Conservation (phyloP, 2,888 invertebrate species). For the Himalopsyche anomala region DNA sequence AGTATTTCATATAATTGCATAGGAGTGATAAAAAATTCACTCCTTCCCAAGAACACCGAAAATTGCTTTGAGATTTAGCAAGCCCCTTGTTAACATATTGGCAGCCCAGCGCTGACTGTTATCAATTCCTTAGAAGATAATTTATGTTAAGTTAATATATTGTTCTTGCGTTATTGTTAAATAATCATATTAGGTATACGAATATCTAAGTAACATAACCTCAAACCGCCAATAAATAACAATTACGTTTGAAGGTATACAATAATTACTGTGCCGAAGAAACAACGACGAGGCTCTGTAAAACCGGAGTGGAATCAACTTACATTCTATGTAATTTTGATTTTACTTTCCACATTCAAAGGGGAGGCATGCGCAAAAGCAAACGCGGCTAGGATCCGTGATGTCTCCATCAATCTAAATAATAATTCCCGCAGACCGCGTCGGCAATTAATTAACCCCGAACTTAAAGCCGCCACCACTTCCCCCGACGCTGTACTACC, state of each 20-base stretch:
- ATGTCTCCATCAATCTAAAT: slow-evolving; percentile 66
- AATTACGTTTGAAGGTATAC: slow-evolving; percentile 28
- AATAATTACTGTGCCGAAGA: slow-evolving; percentile 5
- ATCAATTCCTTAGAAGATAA: no score
- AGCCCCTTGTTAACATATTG: no score
- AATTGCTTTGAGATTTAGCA: no score
- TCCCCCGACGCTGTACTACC: slow-evolving; percentile 45
- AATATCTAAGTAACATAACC: not conserved
- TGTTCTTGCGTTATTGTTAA: not conserved
- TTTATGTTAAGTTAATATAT: no score
- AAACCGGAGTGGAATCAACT: slow-evolving; percentile 27
- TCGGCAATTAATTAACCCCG: slow-evolving; percentile 64
- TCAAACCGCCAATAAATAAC: slow-evolving; percentile 41
- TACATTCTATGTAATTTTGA: slow-evolving; percentile 27
- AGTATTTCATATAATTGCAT: no score
- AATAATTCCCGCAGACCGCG: slow-evolving; percentile 64
- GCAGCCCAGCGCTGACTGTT: no score
- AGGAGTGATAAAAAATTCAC: no score
- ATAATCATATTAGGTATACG: not conserved
- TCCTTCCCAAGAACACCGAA: no score
- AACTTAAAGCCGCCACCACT: slow-evolving; percentile 48
- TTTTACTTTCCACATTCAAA: slow-evolving; percentile 44
- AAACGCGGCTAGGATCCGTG: slow-evolving; percentile 49
- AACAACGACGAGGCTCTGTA: slow-evolving; percentile 27
- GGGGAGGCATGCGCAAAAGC: slow-evolving; percentile 39